phyloP scores from a whole-genome alignment of 2,888 invertebrate species.

The Nomada fucata region DNA sequence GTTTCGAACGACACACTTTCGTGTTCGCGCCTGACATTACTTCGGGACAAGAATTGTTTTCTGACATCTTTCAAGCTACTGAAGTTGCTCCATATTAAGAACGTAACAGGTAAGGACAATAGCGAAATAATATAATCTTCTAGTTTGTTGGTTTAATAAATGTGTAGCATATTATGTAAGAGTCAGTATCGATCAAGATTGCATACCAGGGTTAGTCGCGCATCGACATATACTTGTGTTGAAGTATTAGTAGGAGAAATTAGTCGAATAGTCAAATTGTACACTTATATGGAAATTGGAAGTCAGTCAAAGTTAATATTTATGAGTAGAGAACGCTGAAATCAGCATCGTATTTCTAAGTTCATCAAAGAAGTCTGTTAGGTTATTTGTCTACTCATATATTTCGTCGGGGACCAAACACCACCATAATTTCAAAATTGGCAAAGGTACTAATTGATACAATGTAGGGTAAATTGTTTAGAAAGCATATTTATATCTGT shows the following conservation, averaged over 20 bases:
- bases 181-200: no score
- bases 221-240: not conserved
- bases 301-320: not conserved
- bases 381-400: no score
- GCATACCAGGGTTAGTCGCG: no score
- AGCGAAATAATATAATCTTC: not conserved
- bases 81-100: not conserved
- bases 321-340: no score
- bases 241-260: not conserved
- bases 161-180: not conserved
- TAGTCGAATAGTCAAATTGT: not conserved
- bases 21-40: not conserved
- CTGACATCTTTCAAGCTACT: not conserved
- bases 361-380: no score
- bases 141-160: not conserved
- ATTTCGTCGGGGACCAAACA: not conserved
- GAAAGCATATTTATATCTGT: not conserved
- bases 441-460: not conserved
- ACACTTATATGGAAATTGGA: not conserved
- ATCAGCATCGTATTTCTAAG: no score
- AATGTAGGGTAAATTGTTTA: not conserved
- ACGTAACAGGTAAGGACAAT: not conserved
- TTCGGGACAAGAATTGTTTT: not conserved
- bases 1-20: not conserved
- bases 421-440: slow-evolving; percentile 6